Evolutionary conservation across 2,797 vertebrate genomes (phyloP), one percentile per base, ranked within the genome.

Genomic region (Alosa sapidissima): DNA sequence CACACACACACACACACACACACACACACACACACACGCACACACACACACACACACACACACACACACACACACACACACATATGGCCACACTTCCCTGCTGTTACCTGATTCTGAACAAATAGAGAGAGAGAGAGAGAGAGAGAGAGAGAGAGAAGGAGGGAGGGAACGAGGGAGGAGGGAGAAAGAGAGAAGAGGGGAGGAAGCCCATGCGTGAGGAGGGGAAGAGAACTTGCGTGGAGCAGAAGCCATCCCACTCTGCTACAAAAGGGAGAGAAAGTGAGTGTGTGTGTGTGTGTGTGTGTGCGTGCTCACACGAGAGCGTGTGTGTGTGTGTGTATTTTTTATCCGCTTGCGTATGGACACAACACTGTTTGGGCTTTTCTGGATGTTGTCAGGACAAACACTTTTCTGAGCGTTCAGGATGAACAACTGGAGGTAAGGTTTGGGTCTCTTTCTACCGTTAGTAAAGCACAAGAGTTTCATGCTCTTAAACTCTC

Each of bases 101-200:
- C 68, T 83, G 51, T 86, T 84, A 75, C 68, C 33, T 75, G 68
- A 75, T 75, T 75, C 68, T 41, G 68, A 75, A 75, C 68, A 75
- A 75, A 75, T 14, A 75, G 68, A 75, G 68, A 19, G 3, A 75
- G 11, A 36, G 65, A 36, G 28, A 72, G 33, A 36, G 13, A 16
- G 28, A 36, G 65, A 2, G 28, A 36, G 9, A 36, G 28, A 68
- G 65, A 14, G 62, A 33, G 62, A 7, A 2, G 11, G 65, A 72
- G 65, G 33, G 33, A 75, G 68, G 33, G 68, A 75, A 41, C 14
- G 33, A 75, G 36, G 68, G 36, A 75, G 68, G 68, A 75, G 68
- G 36, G 36, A 45, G 68, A 75, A 19, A 9, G 19, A 36, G 10
- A 36, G 52, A 36, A 11, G 65, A 72, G 36, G 36, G 68, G 33